Evolutionary conservation across 2,797 vertebrate species (phyloP), one percentile per base, ranked within the genome.

Genomic region (Hoplostethus mediterraneus): DNA sequence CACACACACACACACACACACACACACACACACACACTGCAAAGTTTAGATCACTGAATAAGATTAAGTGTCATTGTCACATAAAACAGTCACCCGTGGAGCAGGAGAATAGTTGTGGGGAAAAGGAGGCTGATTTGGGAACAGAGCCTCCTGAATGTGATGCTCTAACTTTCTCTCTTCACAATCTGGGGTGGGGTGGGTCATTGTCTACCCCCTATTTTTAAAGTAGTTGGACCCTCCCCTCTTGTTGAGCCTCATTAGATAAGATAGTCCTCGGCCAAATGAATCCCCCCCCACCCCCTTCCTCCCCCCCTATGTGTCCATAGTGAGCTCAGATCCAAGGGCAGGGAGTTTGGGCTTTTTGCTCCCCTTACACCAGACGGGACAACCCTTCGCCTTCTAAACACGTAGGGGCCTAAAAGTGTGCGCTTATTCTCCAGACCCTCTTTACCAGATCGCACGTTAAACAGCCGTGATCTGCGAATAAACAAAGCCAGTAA

Each of bases 401-500:
- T 79, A 84, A 87, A 82, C 88, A 90, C 87, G 86, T 77, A 86
- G 82, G 85, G 85, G 81, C 83, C 86, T 84, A 90, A 91, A 92
- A 21, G 89, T 85, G 90, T 81, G 88, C 86, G 82, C 90, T 91
- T 91, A 93, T 92, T 89, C 90, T 91, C 89, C 82, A 86, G 90
- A 81, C 88, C 87, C 85, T 89, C 89, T 90, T 93, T 90, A 91
- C 91, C 21, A 91, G 87, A 89, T 90, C 92, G 83, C 66, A 93
- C 89, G 94, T 96, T 95, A 95, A 96, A 95, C 94, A 95, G 90
- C 85, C 89, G 84, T 95, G 95, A 97, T 95, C 95, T 95, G 95
- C 93, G 96, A 96, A 97, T 96, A 97, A 97, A 97, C 95, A 97
- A 92, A 95, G 95, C 85, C 93, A 95, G 96, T 96, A 97, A 98